phyloP scores from a whole-genome alignment of 2,888 invertebrate genomes.

The Nomada ruficornis region DNA sequence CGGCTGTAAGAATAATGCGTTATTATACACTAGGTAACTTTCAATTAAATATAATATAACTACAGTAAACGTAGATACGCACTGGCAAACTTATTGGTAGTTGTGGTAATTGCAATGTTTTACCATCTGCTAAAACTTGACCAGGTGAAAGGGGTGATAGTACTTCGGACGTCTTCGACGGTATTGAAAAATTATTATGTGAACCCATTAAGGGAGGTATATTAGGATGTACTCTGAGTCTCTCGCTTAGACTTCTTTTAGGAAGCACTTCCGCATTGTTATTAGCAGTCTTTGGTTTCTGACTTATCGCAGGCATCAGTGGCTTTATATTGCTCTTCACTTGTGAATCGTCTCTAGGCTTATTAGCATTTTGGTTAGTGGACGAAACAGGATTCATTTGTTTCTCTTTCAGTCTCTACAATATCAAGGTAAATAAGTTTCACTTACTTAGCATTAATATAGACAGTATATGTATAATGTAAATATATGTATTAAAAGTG shows the following conservation, averaged over 20 bases:
- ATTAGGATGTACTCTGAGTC: slow-evolving; percentile 49
- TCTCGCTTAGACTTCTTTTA: slow-evolving; percentile 50
- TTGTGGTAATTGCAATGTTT: slow-evolving; percentile 2
- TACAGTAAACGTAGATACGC: neutral
- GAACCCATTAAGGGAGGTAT: slow-evolving; percentile 21
- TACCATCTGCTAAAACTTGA: slow-evolving; percentile 49
- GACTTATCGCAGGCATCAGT: slow-evolving; percentile 59
- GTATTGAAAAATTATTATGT: slow-evolving; percentile 4
- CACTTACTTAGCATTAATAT: neutral
- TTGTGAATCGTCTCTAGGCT: slow-evolving; percentile 35
- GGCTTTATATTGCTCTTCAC: slow-evolving; percentile 38
- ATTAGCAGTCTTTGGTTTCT: slow-evolving; percentile 64
- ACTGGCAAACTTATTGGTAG: neutral
- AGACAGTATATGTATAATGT: neutral
- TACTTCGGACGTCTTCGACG: slow-evolving; percentile 22
- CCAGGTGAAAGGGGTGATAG: slow-evolving; percentile 59
- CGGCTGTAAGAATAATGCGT: slow-evolving; percentile 22
- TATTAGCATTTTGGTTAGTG: slow-evolving; percentile 59
- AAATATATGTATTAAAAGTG: neutral
- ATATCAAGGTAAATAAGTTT: slow-evolving; percentile 25
- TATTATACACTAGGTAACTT: neutral
- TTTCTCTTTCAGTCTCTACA: slow-evolving; percentile 65
- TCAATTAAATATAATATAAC: neutral
- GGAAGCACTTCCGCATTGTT: slow-evolving; percentile 38
- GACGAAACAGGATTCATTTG: slow-evolving; percentile 35